A percentile compares a stretch with the other conserved stretches of the same genome.
Conservation (phyloP, 1,140 invertebrate genomes). For the Parapsyche elsis region DNA sequence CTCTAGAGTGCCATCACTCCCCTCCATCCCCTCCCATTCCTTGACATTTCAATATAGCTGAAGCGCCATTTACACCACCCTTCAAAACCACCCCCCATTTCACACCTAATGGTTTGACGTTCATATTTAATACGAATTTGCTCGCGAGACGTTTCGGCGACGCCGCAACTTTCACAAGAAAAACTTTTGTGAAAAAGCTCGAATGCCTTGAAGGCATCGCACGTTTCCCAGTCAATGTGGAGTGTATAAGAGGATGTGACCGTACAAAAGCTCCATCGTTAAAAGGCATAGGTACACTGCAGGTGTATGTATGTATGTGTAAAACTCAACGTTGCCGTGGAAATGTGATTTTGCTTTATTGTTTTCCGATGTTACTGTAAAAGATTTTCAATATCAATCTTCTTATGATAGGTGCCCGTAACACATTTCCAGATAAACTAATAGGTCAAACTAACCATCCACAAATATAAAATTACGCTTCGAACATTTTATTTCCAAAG, state of each 20-base stretch:
- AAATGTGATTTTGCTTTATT: too few relatives aligned
- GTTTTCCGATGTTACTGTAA: too few relatives aligned
- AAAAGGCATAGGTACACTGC: neutral
- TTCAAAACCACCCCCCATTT: neutral
- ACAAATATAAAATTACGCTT: too few relatives aligned
- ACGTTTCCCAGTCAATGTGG: neutral
- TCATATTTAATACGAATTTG: conserved; percentile 16
- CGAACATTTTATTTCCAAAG: too few relatives aligned
- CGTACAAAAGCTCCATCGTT: neutral
- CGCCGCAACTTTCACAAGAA: neutral
- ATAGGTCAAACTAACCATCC: too few relatives aligned
- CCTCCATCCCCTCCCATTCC: neutral
- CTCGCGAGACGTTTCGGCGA: neutral
- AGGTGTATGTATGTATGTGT: neutral
- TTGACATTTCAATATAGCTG: conserved; percentile 6
- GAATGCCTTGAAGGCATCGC: neutral
- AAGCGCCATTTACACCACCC: conserved; percentile 16
- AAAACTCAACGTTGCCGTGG: too few relatives aligned
- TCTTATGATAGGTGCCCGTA: too few relatives aligned
- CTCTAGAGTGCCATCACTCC: conserved; percentile 23
- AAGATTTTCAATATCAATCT: too few relatives aligned
- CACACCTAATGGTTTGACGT: neutral
- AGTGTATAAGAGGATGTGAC: neutral
- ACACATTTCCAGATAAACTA: too few relatives aligned
- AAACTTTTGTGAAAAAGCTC: neutral